Evolutionary conservation across 2,888 invertebrate genomes (phyloP), one percentile per base, ranked within the genome.

Genomic region (Drosophila paranaensis): DNA sequence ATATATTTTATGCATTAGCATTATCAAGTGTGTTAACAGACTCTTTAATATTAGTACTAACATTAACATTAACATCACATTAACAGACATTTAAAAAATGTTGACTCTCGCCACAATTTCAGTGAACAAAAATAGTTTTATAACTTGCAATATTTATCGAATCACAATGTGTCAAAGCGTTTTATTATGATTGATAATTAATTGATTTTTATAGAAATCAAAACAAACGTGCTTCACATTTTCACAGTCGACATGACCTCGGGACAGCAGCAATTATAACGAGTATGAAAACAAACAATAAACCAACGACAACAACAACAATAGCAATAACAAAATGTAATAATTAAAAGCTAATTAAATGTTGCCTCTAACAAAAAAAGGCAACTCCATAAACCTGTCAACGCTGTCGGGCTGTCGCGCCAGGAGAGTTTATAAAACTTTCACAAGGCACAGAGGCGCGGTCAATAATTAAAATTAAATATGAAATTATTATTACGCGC

Each of bases 341-440:
- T 68, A 73, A 80, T 84, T 77, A 77, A 83, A 73, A 50, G 51
- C 63, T 72, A 80, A 77, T 90, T 86, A 85, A 84, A 85, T 64
- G 61, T 51, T 27, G 53, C 54, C 58, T 48, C 48, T 57, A 50
- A 68, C 51, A 30, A 66, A 27, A 46, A 70, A 70, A 65, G 50
- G 54, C 64, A n/a, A 39, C 33, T 48, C 51, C 11, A 35, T 55
- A 79, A 78, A 73, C 62, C 51, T 40, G 77, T 55, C 72, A 35
- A 46, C n/a, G 57, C 77, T 61, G 60, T 16, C 62, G 54, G 48
- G 13, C 43, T 43, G 42, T 10, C 3, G 35, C 6, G 30, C 30
- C 30, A 33, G 30, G 30, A 13, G 45, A 30, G 33, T 54, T 46
- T 43, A 14, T 27, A 57, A 58, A 80, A 79, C 80, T 82, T 80